Percentiles rank a stretch among this genome's conserved stretches.
Conservation (phyloP, 2,888 invertebrate species). For the Nephrotoma flavescens region DNA sequence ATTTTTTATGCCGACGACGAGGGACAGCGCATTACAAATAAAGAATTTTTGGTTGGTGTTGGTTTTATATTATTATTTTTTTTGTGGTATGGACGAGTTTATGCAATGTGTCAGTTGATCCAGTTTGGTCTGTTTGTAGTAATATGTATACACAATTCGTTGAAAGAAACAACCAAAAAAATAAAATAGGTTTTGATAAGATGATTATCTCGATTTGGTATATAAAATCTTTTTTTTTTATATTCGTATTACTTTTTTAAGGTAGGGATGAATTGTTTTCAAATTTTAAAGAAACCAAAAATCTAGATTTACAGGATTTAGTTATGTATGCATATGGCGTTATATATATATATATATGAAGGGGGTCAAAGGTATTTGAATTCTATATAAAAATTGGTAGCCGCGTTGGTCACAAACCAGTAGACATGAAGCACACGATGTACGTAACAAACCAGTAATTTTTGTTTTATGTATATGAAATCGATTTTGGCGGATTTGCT, state of each 20-base stretch:
- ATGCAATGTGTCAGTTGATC: neutral
- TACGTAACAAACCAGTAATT: neutral
- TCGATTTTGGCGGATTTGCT: neutral
- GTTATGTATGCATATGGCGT: neutral
- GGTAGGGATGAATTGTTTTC: neutral
- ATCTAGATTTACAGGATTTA: neutral
- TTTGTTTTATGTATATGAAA: neutral
- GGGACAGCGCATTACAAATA: neutral
- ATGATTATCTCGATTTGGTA: neutral
- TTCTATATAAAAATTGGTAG: neutral
- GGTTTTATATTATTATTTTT: neutral
- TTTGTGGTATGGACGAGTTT: neutral
- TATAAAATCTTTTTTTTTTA: neutral
- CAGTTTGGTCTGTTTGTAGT: neutral
- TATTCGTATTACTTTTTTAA: neutral
- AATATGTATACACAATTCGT: neutral
- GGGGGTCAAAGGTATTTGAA: neutral
- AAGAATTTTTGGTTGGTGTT: neutral
- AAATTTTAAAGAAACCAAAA: neutral
- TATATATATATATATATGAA: neutral
- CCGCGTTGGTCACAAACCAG: neutral
- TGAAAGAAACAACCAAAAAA: neutral
- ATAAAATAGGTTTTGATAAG: neutral
- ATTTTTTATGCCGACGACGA: neutral
- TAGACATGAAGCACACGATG: neutral